phyloP scores from a whole-genome alignment of 2,888 invertebrate genomes.

The Malacosoma neustria region DNA sequence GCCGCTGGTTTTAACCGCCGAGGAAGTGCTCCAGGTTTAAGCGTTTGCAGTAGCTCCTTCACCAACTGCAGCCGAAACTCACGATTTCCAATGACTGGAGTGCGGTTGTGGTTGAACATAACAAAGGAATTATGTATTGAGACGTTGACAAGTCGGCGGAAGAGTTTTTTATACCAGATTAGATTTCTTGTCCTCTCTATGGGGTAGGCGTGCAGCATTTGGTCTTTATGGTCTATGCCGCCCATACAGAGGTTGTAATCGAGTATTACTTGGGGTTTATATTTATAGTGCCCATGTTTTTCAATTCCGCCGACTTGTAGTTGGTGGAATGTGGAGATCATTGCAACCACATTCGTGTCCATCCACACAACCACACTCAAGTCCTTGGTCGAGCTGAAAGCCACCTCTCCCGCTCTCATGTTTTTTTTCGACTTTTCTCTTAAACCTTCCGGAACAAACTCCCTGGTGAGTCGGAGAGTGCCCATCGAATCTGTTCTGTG shows the following conservation, averaged over 20 bases:
- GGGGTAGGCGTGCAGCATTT: not conserved
- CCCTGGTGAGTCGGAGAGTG: constrained; percentile 11
- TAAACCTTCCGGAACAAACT: constrained; percentile 11
- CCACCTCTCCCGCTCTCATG: constrained; percentile 11
- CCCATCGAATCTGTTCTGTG: constrained; percentile 14
- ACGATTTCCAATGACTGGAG: no score
- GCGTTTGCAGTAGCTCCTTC: no score
- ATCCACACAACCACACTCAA: constrained; percentile 39
- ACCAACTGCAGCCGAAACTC: no score
- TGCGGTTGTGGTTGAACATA: no score
- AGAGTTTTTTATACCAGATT: not conserved
- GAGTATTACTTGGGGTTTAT: not conserved
- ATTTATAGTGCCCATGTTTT: constrained; percentile 3
- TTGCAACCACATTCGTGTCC: constrained; percentile 18
- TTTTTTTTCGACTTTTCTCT: constrained; percentile 12
- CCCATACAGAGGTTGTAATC: not conserved
- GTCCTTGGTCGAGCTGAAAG: constrained; percentile 13
- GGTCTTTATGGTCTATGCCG: not conserved
- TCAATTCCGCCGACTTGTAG: constrained; percentile 5
- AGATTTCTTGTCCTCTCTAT: not conserved
- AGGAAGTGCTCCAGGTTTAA: no score
- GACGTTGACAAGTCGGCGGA: not conserved
- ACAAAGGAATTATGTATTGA: not conserved
- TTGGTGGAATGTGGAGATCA: constrained; percentile 17
- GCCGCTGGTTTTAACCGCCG: no score